Conservation (phyloP, 2,888 invertebrate genomes). For the Aphrophora alni region DNA sequence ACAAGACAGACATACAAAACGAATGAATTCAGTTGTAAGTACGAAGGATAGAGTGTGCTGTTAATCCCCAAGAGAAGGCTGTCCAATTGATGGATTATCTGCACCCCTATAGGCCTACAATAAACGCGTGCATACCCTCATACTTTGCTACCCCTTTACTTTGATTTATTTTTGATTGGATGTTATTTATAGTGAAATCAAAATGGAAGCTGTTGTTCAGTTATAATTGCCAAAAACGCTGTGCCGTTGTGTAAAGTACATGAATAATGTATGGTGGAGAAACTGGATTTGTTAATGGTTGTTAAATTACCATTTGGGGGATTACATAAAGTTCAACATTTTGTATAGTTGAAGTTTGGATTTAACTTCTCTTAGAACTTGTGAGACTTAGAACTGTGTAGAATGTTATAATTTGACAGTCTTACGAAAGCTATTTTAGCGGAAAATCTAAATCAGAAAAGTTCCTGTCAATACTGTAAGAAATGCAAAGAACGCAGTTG, state of each 20-base stretch:
- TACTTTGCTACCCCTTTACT: not conserved
- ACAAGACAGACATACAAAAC: not conserved
- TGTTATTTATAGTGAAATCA: not conserved
- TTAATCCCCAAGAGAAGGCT: conserved; percentile 27
- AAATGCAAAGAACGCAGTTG: no score
- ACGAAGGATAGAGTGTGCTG: not conserved
- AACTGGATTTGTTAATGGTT: not conserved
- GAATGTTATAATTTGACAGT: no score
- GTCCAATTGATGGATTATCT: conserved; percentile 36
- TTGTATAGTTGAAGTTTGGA: no score
- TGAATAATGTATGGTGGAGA: not conserved
- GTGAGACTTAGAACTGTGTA: no score
- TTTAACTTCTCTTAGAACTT: no score
- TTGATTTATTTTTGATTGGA: conserved; percentile 2
- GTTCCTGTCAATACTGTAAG: no score
- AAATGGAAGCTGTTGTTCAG: not conserved
- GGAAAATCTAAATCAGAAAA: no score
- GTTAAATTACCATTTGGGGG: no score
- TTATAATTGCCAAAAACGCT: not conserved
- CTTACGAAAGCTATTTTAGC: no score
- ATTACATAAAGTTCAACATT: no score
- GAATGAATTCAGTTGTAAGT: not conserved
- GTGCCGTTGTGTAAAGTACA: not conserved
- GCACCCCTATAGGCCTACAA: not conserved
- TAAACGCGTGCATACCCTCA: not conserved